Base-by-base conservation (phyloP, 2,797 vertebrate species). In the Premnoplex brunnescens region DNA sequence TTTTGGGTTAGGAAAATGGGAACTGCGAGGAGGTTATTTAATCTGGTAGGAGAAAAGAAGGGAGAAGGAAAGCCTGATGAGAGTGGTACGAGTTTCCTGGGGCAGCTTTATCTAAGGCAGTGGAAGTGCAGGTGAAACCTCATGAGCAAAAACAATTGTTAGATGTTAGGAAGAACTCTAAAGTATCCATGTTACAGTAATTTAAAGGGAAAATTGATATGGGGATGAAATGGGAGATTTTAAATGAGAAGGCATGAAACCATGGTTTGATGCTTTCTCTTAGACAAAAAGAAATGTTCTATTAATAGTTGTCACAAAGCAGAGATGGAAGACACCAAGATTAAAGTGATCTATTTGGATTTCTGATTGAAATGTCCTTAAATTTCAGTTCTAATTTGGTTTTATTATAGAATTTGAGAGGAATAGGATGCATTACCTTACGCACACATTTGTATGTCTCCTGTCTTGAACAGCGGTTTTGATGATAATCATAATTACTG, bases 391-490 rank as follows among this genome's bases (percentile, higher is more conserved):
- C 30, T 52, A 15, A 34, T 54, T 4, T 60, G 15, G 54, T 1
- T 62, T 58, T 83, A 24, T 46, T 60, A 24, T 46, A 51, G 64
- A 63, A 55, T 4, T 76, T 41, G 34, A 84, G 58, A 84, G 49
- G 36, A 85, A 36, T 27, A 34, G 39, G 22, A 30, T 55, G 41
- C 11, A 2, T 85, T 68, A 34, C 59, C 17, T 68, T 63, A 59
- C 21, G 46, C 0, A 0, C 0, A 0, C 20, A 5, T 87, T 82
- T 63, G 3, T 66, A 12, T 34, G 28, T 39, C 51, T 90, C 32
- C 34, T 73, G 22, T 39, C 63, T 91, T 59, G 48, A 71, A 39
- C 8, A n/a, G 37, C 30, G 32, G 30, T 66, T 81, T 87, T 82
- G 23, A 43, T 51, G 26, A 48, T 68, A 36, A 74, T 74, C 24